Evolutionary conservation across 35 echinoderm and acorn worm species (phyloP), one percentile per base, ranked within the genome.

Genomic region (Amphiura filiformis): DNA sequence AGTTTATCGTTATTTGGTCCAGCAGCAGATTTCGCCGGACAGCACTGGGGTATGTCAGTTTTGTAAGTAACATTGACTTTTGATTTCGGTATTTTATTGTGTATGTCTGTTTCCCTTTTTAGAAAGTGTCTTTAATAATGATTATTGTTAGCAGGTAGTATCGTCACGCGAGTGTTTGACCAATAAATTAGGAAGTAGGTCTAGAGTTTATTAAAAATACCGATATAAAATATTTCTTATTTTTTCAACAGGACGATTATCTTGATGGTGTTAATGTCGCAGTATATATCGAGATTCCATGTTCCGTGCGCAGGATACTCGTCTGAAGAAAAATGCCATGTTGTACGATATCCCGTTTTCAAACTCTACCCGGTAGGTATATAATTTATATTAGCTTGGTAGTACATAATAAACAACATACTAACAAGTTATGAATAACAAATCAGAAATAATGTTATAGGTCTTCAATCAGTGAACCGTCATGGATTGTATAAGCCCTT

Each of bases 341-440:
- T 42, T 0, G 33, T 78, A 1, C 75, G 39, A 57, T 89, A 87
- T 41, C 92, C 84, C 23, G 30, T 91, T 23, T 97, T 97, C 75
- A 93, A 91, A 81, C 33, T 97, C 13, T 97, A 93, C 41, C 95
- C 95, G 22, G 95, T 97, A 75, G 86, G 91, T 93, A 34, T 39
- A 34, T n/a, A n/a, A n/a, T n/a, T n/a, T n/a, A n/a, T n/a, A n/a
- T n/a, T n/a, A n/a, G n/a, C n/a, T n/a, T n/a, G n/a, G n/a, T n/a
- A n/a, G n/a, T n/a, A n/a, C n/a, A n/a, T n/a, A n/a, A n/a, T n/a
- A n/a, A n/a, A n/a, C n/a, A n/a, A n/a, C n/a, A n/a, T n/a, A n/a
- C n/a, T n/a, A n/a, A n/a, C n/a, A 35, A 20, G 1, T 41, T 37
- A n/a, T 77, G 5, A 76, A 38, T 30, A 52, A 52, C 20, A 52